A percentile compares a stretch with the other conserved stretches of the same genome.
Conservation (phyloP, 2,888 invertebrate species). For the Ennomos quercinarius region DNA sequence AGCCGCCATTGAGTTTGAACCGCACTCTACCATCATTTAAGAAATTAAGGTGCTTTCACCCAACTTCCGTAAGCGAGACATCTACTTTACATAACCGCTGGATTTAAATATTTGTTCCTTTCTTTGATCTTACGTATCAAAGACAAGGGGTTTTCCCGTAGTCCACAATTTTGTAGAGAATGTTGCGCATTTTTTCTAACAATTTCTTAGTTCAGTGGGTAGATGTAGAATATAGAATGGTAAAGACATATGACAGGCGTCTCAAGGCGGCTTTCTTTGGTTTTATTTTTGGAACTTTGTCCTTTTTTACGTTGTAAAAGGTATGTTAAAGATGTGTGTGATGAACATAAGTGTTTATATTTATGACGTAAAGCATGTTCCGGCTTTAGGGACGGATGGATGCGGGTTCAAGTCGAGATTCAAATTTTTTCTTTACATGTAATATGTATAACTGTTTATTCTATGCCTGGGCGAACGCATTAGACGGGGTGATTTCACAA, state of each 20-base stretch:
- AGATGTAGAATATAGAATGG: constrained; percentile 6
- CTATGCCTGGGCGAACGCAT: too few species aligned
- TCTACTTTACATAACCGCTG: constrained; percentile 15
- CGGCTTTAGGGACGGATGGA: too few species aligned
- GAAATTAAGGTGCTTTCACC: constrained; percentile 12
- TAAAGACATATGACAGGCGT: constrained; percentile 24
- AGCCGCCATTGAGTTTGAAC: too few species aligned
- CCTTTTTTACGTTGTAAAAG: too few species aligned
- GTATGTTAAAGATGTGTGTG: too few species aligned
- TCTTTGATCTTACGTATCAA: constrained; percentile 30
- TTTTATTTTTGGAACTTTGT: not conserved
- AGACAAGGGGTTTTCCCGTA: constrained; percentile 21
- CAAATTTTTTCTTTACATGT: too few species aligned
- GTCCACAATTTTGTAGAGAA: not conserved
- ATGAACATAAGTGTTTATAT: too few species aligned
- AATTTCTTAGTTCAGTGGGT: constrained; percentile 31
- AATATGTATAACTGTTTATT: too few species aligned
- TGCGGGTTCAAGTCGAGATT: too few species aligned
- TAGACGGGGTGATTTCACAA: too few species aligned
- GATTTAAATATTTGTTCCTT: constrained; percentile 32
- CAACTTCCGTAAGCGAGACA: constrained; percentile 12
- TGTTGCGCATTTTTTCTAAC: constrained; percentile 25
- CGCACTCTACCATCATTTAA: constrained; percentile 7
- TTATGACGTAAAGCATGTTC: too few species aligned
- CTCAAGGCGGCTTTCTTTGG: constrained; percentile 13